Evolutionary conservation across 2,888 invertebrate genomes (phyloP).

Genomic region (Drosophila testacea): DNA sequence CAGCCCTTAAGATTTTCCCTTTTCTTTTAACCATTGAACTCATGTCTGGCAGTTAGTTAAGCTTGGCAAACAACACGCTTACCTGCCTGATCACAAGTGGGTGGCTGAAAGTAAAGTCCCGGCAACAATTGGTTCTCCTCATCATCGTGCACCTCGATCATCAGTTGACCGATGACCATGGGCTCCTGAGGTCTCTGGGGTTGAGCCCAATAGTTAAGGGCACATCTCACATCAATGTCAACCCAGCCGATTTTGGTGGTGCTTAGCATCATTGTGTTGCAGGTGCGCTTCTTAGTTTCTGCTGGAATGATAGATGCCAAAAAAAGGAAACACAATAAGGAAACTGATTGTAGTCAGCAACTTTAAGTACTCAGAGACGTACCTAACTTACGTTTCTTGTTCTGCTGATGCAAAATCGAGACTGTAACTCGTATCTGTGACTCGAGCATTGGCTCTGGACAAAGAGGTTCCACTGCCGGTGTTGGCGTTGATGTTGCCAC

Average conservation of each 20-base stretch:
- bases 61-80: conserved; percentile 85
- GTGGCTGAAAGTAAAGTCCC: conserved; percentile 83
- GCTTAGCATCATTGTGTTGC: conserved; percentile 84
- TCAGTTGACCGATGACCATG: conserved; percentile 82
- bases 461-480: conserved; percentile 19
- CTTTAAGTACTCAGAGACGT: conserved; percentile 21
- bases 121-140: conserved; percentile 84
- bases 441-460: conserved; percentile 68
- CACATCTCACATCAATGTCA: conserved; percentile 84
- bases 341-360: neutral
- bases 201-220: conserved; percentile 83
- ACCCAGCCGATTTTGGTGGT: conserved; percentile 83
- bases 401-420: conserved; percentile 82
- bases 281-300: conserved; percentile 84
- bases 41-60: conserved; percentile 76
- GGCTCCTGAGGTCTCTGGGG: conserved; percentile 59
- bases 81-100: conserved; percentile 85
- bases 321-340: neutral
- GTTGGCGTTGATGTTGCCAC: conserved; percentile 7
- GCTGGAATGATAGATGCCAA: neutral
- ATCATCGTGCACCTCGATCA: conserved; percentile 85
- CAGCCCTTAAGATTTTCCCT: conserved; percentile 16
- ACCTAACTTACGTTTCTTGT: conserved; percentile 81
- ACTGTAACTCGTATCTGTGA: conserved; percentile 84
- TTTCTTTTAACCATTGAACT: conserved; percentile 1